Base-by-base conservation (phyloP, 2,888 invertebrate species). In the Limnephilus lunatus region DNA sequence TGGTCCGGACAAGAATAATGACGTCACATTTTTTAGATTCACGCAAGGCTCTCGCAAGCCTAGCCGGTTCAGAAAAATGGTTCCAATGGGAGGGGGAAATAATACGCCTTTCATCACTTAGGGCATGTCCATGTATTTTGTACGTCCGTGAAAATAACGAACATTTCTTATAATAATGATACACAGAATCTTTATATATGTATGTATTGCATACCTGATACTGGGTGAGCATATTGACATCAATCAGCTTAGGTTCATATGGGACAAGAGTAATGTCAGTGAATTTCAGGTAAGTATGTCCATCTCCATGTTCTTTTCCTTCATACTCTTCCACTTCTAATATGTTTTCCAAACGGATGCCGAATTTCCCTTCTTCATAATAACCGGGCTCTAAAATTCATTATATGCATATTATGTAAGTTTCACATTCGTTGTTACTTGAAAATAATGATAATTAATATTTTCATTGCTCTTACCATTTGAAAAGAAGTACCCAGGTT, bases 311-410 rank as follows among this genome's bases (percentile, higher is more conserved):
- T 0, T 95, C 94, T 83, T 96, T 95, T 1, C 95, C 96, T 83
- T 95, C 95, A 68, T 95, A 95, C 90, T 95, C 95, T 12, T 97
- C 95, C 14, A 98, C 98, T 95, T 98, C 97, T 89, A 98, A 95
- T 35, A 98, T 97, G 94, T 98, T 99, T 94, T 99, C 99, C 91
- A 99, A 96, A 25, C 98, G 97, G 53, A 99, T 97, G 0, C 99
- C 99, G 95, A 98, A 99, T 94, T 98, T 97, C 7, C 97, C 97
- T 93, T 97, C 97, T 94, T 98, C 97, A 95, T 99, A 99, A 96
- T 97, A 99, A 12, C 99, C 99, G 1, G 99, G 99, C 94, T 98
- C 98, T 98, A 95, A 39, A 95, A 95, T 93, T 25, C 86, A 93
- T 92, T 87, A 91, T n/a, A 53, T 82, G 3, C 12, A 85, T 12